These are phyloP conservation scores for Acleris literana DNA, from an alignment of 2,888 invertebrate species.

Conservation along the genomic window DNA sequence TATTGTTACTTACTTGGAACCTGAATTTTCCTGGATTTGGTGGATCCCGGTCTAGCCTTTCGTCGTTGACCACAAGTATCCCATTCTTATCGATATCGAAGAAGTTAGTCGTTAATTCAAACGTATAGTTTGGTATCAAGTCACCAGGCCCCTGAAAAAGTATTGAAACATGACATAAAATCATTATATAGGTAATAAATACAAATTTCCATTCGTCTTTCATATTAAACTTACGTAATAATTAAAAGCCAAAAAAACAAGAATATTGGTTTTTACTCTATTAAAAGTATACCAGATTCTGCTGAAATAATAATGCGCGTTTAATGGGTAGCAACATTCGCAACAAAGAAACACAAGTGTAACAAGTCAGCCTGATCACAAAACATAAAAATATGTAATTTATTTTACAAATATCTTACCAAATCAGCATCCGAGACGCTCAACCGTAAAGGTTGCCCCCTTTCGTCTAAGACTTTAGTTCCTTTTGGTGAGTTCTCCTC, in stretches of 20 bases:
- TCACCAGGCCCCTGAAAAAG: conserved; percentile 89
- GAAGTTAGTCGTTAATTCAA: conserved; percentile 92
- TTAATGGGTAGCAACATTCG: too few relatives aligned
- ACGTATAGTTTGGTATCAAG: conserved; percentile 90
- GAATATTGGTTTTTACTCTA: background rate
- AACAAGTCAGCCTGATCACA: too few relatives aligned
- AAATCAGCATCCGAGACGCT: conserved; percentile 93
- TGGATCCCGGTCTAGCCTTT: conserved; percentile 93
- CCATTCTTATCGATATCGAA: conserved; percentile 91
- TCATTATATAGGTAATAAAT: too few relatives aligned
- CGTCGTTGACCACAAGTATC: conserved; percentile 90
- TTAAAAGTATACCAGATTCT: background rate
- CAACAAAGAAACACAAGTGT: too few relatives aligned
- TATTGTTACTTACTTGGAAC: conserved; percentile 86
- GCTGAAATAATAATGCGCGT: too few relatives aligned
- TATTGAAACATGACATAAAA: conserved; percentile 8
- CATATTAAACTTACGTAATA: too few relatives aligned
- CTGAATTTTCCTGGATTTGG: conserved; percentile 93
- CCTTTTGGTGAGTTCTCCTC: conserved; percentile 94
- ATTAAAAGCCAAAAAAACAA: background rate
- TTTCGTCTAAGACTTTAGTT: conserved; percentile 88
- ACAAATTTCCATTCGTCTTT: too few relatives aligned
- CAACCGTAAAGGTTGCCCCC: conserved; percentile 87
- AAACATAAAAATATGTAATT: too few relatives aligned
- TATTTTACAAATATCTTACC: conserved; percentile 80